Percentiles rank a stretch among this genome's conserved stretches.
phyloP scores from a whole-genome alignment of 2,888 invertebrate genomes.

The Geotrupes spiniger region DNA sequence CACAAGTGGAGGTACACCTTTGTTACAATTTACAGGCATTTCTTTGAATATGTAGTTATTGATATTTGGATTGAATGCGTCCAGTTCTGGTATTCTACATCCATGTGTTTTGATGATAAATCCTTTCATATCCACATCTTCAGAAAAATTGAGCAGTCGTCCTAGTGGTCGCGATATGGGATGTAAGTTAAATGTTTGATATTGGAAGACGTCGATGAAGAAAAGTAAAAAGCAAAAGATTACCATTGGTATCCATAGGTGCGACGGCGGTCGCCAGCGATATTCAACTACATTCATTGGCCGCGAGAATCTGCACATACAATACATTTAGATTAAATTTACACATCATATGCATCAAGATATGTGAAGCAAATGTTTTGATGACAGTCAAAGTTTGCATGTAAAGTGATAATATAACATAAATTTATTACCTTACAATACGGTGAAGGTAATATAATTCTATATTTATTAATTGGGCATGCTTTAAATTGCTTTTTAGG shows the following conservation, averaged over 20 bases:
- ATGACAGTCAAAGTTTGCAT: no score
- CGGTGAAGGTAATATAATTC: no score
- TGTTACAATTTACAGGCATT: constrained; percentile 53
- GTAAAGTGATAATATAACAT: no score
- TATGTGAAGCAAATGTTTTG: no score
- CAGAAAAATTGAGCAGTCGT: background rate
- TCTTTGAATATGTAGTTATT: constrained; percentile 55
- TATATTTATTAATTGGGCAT: no score
- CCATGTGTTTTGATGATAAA: constrained; percentile 58
- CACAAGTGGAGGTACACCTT: constrained; percentile 54
- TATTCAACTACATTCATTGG: constrained; percentile 28
- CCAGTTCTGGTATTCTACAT: constrained; percentile 65
- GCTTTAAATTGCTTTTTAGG: no score
- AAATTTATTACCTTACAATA: no score
- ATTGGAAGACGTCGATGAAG: constrained; percentile 38
- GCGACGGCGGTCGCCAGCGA: constrained; percentile 33
- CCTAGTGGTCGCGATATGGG: background rate
- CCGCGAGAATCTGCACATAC: background rate
- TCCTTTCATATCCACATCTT: constrained; percentile 21
- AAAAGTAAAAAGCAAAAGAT: constrained; percentile 35
- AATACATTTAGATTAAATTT: no score
- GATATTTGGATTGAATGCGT: constrained; percentile 59
- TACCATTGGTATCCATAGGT: constrained; percentile 36
- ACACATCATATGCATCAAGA: no score
- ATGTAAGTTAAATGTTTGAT: constrained; percentile 21